Evolutionary conservation across 2,113 vertebrate genomes (phyloP).

Genomic region (Elephantulus edwardii): DNA sequence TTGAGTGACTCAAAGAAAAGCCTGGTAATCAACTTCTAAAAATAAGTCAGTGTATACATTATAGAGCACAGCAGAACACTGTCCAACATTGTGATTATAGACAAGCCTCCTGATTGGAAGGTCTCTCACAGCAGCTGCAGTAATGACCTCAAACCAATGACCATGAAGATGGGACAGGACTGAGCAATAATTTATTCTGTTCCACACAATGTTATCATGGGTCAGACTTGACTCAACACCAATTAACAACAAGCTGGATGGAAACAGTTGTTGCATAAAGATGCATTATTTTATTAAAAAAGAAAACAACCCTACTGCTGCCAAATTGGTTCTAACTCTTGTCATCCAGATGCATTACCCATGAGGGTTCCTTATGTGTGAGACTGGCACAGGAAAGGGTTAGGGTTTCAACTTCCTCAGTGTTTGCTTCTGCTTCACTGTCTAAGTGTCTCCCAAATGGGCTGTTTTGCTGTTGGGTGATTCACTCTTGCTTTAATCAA

Average conservation of each 20-base stretch:
- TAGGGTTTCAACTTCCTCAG: not conserved
- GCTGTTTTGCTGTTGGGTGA: not conserved
- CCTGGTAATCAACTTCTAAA: not conserved
- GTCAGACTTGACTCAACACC: not conserved
- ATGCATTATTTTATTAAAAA: no score
- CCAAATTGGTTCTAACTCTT: no score
- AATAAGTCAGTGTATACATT: not conserved
- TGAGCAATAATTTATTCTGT: not conserved
- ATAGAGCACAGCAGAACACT: not conserved
- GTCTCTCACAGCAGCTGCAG: not conserved
- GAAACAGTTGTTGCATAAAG: fast-evolving
- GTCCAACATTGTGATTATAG: not conserved
- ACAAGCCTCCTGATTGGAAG: not conserved
- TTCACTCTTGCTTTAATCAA: not conserved
- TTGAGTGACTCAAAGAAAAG: not conserved
- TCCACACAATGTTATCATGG: not conserved
- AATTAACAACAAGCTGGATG: not conserved
- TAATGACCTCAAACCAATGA: not conserved
- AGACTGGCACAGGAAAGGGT: fast-evolving
- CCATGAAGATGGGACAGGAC: not conserved
- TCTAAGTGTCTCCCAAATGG: not conserved
- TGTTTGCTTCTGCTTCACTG: not conserved
- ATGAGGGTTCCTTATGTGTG: no score
- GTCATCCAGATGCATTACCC: no score
- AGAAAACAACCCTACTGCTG: no score